These are phyloP conservation scores for Oryzias melastigma DNA, from an alignment of 2,113 vertebrate genomes.

Conservation along the genomic window DNA sequence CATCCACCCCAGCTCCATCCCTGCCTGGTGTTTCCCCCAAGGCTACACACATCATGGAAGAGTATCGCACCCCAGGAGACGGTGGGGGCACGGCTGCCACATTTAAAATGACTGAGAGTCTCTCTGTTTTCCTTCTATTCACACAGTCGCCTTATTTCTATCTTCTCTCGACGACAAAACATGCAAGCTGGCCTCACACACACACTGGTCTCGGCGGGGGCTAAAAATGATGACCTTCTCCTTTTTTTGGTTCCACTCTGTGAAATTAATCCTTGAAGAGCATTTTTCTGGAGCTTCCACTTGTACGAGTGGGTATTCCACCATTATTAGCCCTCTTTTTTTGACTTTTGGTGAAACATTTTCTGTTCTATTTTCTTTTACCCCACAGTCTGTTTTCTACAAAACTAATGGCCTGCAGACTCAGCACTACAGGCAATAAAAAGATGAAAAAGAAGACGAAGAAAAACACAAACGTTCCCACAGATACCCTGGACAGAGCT, in stretches of 20 bases:
- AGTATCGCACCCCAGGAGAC: conserved; percentile 60
- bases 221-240: conserved; percentile 57
- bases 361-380: conserved; percentile 30
- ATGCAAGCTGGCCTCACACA: not conserved
- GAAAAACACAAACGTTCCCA: conserved; percentile 43
- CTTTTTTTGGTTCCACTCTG: conserved; percentile 14
- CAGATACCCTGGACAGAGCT: conserved; percentile 51
- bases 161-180: conserved; percentile 1
- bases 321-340: conserved; percentile 48
- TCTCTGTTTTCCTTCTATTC: conserved; percentile 29
- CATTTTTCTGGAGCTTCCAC: conserved; percentile 12
- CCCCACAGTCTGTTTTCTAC: conserved; percentile 37
- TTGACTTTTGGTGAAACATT: conserved; percentile 36
- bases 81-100: conserved; percentile 59
- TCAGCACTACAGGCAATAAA: conserved; percentile 49
- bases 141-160: conserved; percentile 22
- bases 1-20: conserved; percentile 69
- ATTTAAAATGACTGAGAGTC: conserved; percentile 65
- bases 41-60: conserved; percentile 63
- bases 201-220: conserved; percentile 34
- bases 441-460: conserved; percentile 43
- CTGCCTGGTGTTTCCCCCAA: conserved; percentile 75
- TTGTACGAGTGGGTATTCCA: conserved; percentile 32
- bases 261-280: conserved; percentile 44
- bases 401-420: conserved; percentile 59